These are phyloP conservation scores for Gorsachius goisagi DNA, from an alignment of 2,113 vertebrate species.

Conservation along the genomic window DNA sequence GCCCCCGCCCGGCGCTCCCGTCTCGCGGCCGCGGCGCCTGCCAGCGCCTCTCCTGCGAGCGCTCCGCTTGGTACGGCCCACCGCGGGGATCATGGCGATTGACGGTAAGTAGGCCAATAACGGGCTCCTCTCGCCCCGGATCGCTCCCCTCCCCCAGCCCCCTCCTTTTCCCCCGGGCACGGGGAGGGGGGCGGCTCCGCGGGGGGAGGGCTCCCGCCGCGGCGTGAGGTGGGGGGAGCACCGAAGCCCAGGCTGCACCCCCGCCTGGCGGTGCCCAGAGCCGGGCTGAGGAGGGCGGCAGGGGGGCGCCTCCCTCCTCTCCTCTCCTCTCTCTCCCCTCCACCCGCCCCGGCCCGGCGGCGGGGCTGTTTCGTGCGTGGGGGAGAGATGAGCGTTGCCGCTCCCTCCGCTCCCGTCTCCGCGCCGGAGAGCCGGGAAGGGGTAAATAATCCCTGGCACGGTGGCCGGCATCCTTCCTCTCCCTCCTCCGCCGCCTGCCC, in stretches of 20 bases:
- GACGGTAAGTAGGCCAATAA: constrained; percentile 90
- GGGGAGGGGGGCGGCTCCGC: neutral
- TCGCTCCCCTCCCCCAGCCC: neutral
- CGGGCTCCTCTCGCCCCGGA: constrained; percentile 55
- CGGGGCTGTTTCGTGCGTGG: neutral
- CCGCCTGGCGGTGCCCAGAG: neutral
- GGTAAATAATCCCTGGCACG: neutral
- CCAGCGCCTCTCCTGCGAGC: constrained; percentile 41
- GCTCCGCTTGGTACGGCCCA: constrained; percentile 76
- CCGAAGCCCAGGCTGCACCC: neutral
- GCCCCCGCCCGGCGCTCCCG: neutral
- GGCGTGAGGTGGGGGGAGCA: neutral
- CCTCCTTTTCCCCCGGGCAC: constrained; percentile 2
- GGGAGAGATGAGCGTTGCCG: neutral
- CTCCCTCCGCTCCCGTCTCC: neutral
- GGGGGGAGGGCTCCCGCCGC: neutral
- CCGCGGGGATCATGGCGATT: constrained; percentile 91
- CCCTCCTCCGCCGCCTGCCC: neutral
- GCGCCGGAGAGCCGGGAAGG: neutral
- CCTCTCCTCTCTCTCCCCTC: too few relatives aligned
- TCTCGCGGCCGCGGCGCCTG: neutral
- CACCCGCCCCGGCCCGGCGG: neutral
- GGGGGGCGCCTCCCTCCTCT: neutral
- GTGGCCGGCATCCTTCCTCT: neutral
- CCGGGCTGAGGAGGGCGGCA: neutral